Evolutionary conservation across 2,113 vertebrate species (phyloP).

Genomic region (Prinia subflava): DNA sequence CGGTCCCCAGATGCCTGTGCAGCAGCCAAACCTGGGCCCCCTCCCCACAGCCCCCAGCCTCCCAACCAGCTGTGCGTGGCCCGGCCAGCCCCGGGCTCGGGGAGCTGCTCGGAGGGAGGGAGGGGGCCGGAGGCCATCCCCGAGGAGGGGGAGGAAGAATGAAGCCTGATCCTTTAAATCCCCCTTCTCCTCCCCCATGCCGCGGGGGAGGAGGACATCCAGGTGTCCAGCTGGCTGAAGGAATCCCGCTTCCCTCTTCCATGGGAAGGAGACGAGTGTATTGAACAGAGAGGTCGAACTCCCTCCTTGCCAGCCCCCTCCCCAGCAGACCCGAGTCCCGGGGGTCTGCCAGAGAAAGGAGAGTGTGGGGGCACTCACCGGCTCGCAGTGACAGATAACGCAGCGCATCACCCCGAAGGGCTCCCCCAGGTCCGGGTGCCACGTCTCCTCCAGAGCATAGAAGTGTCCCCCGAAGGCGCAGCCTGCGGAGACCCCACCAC

Average conservation of each 20-base stretch:
- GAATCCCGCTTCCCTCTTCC: background rate
- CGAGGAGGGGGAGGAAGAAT: background rate
- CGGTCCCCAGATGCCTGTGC: conserved; percentile 10
- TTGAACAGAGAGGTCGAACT: background rate
- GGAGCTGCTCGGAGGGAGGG: background rate
- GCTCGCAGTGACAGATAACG: conserved; percentile 88
- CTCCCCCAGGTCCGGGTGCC: conserved; percentile 95
- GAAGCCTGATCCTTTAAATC: conserved; percentile 23
- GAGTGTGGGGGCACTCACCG: conserved; percentile 71
- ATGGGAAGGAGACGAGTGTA: background rate
- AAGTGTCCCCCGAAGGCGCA: conserved; percentile 89
- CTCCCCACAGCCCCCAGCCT: background rate
- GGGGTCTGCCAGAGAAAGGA: background rate
- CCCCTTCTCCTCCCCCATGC: background rate
- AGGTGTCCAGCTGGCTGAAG: background rate
- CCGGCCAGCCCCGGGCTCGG: background rate
- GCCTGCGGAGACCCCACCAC: conserved; percentile 73
- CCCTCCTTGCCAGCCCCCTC: background rate
- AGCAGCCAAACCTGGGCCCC: background rate
- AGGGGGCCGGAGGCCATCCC: background rate
- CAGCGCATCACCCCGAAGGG: conserved; percentile 96
- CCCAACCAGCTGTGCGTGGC: conserved; percentile 18
- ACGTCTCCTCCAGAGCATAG: conserved; percentile 89
- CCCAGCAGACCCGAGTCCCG: background rate
- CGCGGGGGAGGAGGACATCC: background rate